These are phyloP conservation scores for Alouatta palliata DNA, from an alignment of 2,113 vertebrate genomes.

Conservation along the genomic window DNA sequence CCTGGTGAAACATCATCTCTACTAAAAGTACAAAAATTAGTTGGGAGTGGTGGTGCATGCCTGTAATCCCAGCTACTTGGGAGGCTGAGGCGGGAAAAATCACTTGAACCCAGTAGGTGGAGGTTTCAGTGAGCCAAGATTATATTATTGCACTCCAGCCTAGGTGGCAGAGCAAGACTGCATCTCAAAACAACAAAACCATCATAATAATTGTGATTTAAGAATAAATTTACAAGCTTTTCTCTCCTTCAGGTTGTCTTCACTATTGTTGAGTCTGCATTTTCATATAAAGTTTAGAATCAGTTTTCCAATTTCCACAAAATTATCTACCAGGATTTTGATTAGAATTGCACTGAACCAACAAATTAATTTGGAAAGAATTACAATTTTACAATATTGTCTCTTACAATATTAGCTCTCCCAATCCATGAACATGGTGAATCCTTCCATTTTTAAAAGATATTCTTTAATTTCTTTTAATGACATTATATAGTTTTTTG, in stretches of 20 bases:
- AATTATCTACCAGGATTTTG: neutral
- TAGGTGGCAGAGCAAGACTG: too few species aligned
- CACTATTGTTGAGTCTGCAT: neutral
- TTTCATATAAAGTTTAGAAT: neutral
- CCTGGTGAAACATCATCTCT: too few species aligned
- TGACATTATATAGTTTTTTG: neutral
- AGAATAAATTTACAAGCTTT: neutral
- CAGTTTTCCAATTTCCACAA: neutral
- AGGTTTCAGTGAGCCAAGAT: too few species aligned
- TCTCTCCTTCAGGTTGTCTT: neutral
- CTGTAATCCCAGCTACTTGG: too few species aligned
- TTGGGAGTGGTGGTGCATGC: too few species aligned
- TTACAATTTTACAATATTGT: neutral
- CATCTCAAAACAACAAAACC: too few species aligned
- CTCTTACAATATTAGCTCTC: neutral
- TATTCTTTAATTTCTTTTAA: neutral
- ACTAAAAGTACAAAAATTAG: too few species aligned
- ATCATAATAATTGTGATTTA: neutral
- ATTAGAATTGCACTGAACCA: neutral
- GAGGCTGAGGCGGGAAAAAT: too few species aligned
- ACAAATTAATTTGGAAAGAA: neutral
- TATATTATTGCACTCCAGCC: too few species aligned
- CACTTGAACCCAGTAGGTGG: too few species aligned
- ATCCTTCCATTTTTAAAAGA: neutral
- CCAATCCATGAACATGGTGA: neutral